Conservation (phyloP, 2,113 vertebrate species). For the Micronycteris hirsuta region DNA sequence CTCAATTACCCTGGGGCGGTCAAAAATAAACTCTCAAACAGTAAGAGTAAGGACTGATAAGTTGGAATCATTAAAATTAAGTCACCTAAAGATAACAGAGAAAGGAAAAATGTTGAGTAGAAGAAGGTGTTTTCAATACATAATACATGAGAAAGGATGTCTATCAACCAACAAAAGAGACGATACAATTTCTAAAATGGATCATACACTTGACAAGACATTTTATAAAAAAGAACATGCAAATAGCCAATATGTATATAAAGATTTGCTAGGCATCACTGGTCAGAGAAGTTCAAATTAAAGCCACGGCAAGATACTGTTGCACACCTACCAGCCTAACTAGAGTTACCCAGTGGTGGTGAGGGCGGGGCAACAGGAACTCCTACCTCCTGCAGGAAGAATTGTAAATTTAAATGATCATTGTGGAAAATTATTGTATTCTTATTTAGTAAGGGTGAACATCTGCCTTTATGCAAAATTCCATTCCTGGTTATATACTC, state of each 20-base stretch:
- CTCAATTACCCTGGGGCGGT: not conserved
- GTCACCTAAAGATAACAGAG: not conserved
- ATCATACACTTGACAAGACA: not conserved
- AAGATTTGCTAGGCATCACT: not conserved
- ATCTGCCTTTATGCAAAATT: not conserved
- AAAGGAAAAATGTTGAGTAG: not conserved
- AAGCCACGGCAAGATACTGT: not conserved
- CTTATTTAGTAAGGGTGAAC: not conserved
- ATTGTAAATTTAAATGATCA: not conserved
- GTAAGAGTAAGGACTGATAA: not conserved
- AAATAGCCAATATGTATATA: not conserved
- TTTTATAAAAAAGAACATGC: not conserved
- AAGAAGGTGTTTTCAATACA: not conserved
- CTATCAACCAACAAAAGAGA: not conserved
- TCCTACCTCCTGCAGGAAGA: not conserved
- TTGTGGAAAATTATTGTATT: not conserved
- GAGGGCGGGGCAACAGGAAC: not conserved
- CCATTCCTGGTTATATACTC: not conserved
- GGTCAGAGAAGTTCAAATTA: not conserved
- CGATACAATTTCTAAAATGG: not conserved
- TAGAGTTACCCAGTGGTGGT: not conserved
- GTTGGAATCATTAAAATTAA: not conserved
- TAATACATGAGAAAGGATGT: not conserved
- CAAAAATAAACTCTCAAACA: not conserved
- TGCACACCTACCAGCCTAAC: not conserved